These are phyloP conservation scores for Aleiodes leptofemur DNA, from an alignment of 2,888 invertebrate genomes.

Conservation along the genomic window DNA sequence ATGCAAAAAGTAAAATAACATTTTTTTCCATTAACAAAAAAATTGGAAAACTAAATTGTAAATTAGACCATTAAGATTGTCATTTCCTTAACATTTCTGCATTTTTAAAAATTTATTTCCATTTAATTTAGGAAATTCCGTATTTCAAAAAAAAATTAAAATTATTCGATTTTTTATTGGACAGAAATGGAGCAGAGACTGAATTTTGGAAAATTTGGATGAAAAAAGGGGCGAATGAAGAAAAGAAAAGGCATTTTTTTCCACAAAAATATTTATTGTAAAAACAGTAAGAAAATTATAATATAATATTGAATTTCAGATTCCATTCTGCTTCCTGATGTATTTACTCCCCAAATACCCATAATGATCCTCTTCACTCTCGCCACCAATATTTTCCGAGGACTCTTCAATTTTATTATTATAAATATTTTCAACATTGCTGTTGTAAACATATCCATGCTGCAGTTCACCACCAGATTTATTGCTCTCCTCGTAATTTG, in stretches of 20 bases:
- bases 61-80: too few species aligned
- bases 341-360: constrained; percentile 7
- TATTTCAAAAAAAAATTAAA: too few species aligned
- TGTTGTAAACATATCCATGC: constrained; percentile 63
- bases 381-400: constrained; percentile 52
- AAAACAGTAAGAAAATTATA: constrained; percentile 5
- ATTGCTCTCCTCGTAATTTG: constrained; percentile 70
- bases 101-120: too few species aligned
- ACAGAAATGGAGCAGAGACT: neutral
- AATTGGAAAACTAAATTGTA: too few species aligned
- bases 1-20: too few species aligned
- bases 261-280: neutral
- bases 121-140: too few species aligned
- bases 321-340: neutral
- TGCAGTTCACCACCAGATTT: constrained; percentile 59
- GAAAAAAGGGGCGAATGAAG: neutral
- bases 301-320: constrained; percentile 8
- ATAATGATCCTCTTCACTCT: constrained; percentile 53
- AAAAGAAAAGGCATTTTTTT: constrained; percentile 3
- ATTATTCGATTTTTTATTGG: neutral
- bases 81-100: too few species aligned
- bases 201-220: too few species aligned
- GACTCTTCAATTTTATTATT: constrained; percentile 65
- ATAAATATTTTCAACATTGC: constrained; percentile 65
- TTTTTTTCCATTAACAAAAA: too few species aligned